Evolutionary conservation across 2,113 vertebrate genomes (phyloP).

Genomic region (Dromas ardeola): DNA sequence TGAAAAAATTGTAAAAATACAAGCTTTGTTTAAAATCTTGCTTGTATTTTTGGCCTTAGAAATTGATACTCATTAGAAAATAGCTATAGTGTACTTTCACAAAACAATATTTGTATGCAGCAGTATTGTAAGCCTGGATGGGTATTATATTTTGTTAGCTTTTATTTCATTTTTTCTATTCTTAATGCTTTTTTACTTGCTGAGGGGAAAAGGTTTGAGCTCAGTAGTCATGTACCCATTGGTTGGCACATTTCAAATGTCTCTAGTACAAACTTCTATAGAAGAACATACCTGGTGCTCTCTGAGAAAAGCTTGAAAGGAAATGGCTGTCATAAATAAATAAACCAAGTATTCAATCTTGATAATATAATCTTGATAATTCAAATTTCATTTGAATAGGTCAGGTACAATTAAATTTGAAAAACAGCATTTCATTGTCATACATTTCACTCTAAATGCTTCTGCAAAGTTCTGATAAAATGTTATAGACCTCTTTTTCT

Average conservation of each 20-base stretch:
- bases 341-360: neutral
- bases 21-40: neutral
- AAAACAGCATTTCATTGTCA: neutral
- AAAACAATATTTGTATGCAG: neutral
- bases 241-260: neutral
- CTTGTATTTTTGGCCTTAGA: neutral
- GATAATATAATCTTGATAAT: neutral
- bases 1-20: neutral
- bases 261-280: neutral
- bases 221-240: neutral
- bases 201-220: neutral
- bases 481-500: neutral
- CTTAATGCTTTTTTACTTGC: neutral
- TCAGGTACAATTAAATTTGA: neutral
- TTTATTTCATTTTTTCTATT: neutral
- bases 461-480: neutral
- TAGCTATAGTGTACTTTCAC: neutral
- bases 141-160: neutral
- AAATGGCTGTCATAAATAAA: neutral
- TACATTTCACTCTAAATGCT: neutral
- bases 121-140: neutral
- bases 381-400: neutral
- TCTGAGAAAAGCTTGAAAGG: neutral
- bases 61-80: neutral
- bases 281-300: neutral